Base-by-base conservation (phyloP, 2,888 invertebrate genomes). In the Phaedon cochleariae region DNA sequence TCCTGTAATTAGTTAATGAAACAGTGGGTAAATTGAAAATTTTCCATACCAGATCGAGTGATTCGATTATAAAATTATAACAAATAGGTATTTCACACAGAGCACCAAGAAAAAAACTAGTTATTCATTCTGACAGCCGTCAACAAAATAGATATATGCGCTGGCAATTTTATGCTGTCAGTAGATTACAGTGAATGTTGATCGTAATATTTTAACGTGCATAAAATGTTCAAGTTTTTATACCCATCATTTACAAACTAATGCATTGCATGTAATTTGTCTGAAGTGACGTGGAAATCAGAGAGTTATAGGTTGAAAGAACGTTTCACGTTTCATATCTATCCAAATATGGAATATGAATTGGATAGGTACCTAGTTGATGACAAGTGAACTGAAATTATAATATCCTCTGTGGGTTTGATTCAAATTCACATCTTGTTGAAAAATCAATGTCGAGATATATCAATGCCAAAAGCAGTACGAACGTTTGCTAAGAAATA, bases 91-190 rank as follows among this genome's bases (percentile, higher is more conserved):
- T 67, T 67, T 60, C 67, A 67, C 60, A 63, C 58, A 41, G 51
- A 60, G 49, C 29, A 21, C 51, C 46, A 22, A 6, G 57, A 34
- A 60, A 68, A 65, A 65, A 68, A 62, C 51, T 53, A 62, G 62
- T 55, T 68, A 60, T 62, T 65, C 60, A 65, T 59, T 62, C 68
- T 60, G 65, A 63, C 68, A 68, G 62, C 62, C 59, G 65, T 68
- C 68, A 63, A 62, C 62, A 51, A 60, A 59, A 59, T 62, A 65
- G 68, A 68, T 62, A 65, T 60, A 65, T 65, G 51, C 65, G 59
- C 68, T 65, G 62, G 65, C 68, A 65, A 65, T 68, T 68, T 65
- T 68, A 65, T 62, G 69, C 68, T 68, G 68, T 68, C 65, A 68
- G 63, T 68, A 64, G 65, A 68, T 68, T 68, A 65, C 31, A 63